Base-by-base conservation (phyloP, 1,140 invertebrate species). In the Liolophura sinensis region DNA sequence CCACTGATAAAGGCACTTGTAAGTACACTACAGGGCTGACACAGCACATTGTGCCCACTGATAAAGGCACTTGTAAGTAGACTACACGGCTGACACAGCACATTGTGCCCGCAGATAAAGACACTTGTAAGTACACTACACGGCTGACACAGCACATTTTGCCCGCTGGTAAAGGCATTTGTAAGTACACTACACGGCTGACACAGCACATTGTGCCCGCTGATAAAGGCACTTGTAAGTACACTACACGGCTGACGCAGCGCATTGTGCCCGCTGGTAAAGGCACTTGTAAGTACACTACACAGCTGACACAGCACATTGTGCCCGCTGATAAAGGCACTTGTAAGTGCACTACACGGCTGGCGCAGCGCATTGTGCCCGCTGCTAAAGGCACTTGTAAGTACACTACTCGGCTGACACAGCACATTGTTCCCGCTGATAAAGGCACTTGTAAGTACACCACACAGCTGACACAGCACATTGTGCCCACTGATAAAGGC, bases 91-190 rank as follows among this genome's bases (percentile, higher is more conserved):
- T 24, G 89, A 90, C 82, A 84, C 91, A 68, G n/a, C 31, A 84
- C 69, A 90, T 91, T 82, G 87, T 89, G 16, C 90, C 90, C 24
- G 86, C 88, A 63, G 87, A 90, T 77, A 82, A 82, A 40, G 82
- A 82, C 68, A 83, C 82, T 64, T 83, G 78, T 79, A 71, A 73
- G 86, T 87, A 62, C 79, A 82, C 12, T 85, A 87, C 48, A 85
- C 88, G 27, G 89, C 88, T 50, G 90, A 91, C 84, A 84, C 92
- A 68, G n/a, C 85, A 89, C 72, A 90, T 92, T 84, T 87, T 90
- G 16, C 91, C 91, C 15, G 85, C 88, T 60, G 88, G 91, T 78
- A 85, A 85, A 58, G 84, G 81, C 64, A 83, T 83, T 67, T 85
- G 84, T 85, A 76, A 77, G 81, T 82, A 40, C 31, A 40, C 3